Conservation (phyloP, 35 echinoderm and acorn worm genomes). For the Ophiothrix spiculata region DNA sequence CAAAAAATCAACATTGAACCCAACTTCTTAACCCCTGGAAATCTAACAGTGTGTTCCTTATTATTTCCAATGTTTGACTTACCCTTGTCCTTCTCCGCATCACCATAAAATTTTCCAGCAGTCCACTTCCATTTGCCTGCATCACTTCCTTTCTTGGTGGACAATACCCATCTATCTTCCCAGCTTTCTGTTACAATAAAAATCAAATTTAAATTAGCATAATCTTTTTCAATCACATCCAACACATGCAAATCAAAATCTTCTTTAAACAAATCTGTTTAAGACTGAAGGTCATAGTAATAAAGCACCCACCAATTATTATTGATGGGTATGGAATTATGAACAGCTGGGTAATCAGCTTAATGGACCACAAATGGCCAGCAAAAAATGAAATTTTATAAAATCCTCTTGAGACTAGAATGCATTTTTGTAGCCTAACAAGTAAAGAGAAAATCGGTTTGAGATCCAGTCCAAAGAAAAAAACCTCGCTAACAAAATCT, state of each 20-base stretch:
- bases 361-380: too few species aligned
- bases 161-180: conserved; percentile 95
- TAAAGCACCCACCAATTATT: too few species aligned
- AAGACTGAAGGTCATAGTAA: neutral
- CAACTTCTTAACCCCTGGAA: too few species aligned
- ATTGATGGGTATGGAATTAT: too few species aligned
- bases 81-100: conserved; percentile 98
- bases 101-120: conserved; percentile 96
- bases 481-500: too few species aligned
- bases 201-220: neutral
- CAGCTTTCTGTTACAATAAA: conserved; percentile 57
- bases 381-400: too few species aligned
- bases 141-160: conserved; percentile 68
- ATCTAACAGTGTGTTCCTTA: neutral
- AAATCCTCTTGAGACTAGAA: too few species aligned
- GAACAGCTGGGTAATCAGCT: too few species aligned
- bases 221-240: neutral
- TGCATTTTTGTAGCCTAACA: too few species aligned
- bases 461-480: too few species aligned
- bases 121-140: conserved; percentile 75
- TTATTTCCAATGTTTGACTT: neutral
- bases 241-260: neutral
- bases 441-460: too few species aligned
- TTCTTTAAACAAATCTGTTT: neutral
- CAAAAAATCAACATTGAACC: too few species aligned